phyloP scores from a whole-genome alignment of 1,140 invertebrate genomes.

The Penaeus vannamei region DNA sequence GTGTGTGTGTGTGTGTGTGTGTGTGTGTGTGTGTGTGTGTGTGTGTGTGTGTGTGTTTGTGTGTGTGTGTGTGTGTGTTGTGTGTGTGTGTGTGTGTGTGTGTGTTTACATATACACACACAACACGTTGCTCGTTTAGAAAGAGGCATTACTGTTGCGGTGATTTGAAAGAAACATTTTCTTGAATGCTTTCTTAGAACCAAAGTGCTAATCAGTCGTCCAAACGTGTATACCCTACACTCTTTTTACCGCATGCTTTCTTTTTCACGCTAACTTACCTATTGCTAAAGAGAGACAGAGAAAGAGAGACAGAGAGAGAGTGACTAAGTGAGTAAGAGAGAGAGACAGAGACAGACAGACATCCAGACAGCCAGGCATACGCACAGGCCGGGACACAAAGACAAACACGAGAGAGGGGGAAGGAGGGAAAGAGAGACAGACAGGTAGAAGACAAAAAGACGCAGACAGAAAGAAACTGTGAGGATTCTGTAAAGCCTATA shows the following conservation, averaged over 20 bases:
- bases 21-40: no score
- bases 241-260: neutral
- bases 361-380: neutral
- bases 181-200: no score
- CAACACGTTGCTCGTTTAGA: no score
- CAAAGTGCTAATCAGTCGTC: no score
- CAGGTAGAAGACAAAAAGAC: conserved; percentile 13
- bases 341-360: neutral
- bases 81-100: no score
- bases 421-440: neutral
- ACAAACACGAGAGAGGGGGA: no score
- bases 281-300: conserved; percentile 6
- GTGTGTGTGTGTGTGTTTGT: no score
- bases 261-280: neutral
- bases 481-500: neutral
- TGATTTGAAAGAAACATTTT: no score
- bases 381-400: neutral
- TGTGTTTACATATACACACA: no score
- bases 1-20: no score
- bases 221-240: neutral
- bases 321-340: neutral
- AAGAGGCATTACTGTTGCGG: no score
- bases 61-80: no score
- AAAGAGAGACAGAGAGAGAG: conserved; percentile 16
- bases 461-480: conserved; percentile 5